Evolutionary conservation across 2,797 vertebrate species (phyloP), one percentile per base, ranked within the genome.

Genomic region (Poecilia velifera): DNA sequence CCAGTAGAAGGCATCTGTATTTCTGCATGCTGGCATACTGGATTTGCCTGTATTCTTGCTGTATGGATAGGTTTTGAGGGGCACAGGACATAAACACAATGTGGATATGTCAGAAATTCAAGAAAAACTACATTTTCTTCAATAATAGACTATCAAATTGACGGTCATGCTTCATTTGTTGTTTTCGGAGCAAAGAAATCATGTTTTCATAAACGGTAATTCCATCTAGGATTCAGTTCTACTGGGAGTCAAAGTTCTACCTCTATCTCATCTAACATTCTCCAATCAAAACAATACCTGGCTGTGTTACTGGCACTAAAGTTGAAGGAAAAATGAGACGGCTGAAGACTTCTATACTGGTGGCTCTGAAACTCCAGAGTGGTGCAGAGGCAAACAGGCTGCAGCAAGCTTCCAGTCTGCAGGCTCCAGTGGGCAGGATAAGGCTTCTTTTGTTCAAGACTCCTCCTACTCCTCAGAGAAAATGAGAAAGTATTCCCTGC

Each of bases 391-490:
- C 84, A 51, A 86, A 88, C 92, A 92, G 79, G 96, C 96, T 96
- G 86, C 86, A 92, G 88, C 92, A 93, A 96, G 96, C 96, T 96
- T 94, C 92, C 85, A 94, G 94, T 95, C 95, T 91, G 84, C 92
- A 92, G 96, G 95, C 95, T 91, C 89, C 92, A 91, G 95, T 89
- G 82, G 90, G 95, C 88, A 89, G 97, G 96, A 99, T 97, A 98
- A 98, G 96, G 96, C 92, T 94, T 90, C 97, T 98, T 70, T 98
- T 98, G 97, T 98, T 97, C 81, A 75, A 91, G 82, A 77, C 92
- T 92, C 93, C 91, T 83, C 92, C 92, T 96, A 94, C 96, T 95
- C 93, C 94, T 95, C 95, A 95, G 96, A 96, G 96, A 97, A 97
- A 97, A 97, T 93, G 94, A 97, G 95, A 98, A 97, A 97, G 96